Percentiles rank a stretch among this genome's conserved stretches.
phyloP scores from a whole-genome alignment of 2,888 invertebrate species.

The Metallyticus violacea region DNA sequence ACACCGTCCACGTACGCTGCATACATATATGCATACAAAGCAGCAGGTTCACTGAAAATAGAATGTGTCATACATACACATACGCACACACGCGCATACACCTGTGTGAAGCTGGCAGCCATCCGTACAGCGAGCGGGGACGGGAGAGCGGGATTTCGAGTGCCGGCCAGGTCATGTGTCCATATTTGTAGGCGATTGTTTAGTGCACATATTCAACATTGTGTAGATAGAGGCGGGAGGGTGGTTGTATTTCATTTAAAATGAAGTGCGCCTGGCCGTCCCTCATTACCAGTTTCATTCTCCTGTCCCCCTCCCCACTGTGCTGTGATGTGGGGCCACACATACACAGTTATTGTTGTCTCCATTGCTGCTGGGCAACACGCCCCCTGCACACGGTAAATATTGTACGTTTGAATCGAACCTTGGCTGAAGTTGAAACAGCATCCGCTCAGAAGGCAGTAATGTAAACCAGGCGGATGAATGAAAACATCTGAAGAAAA shows the following conservation, averaged over 20 bases:
- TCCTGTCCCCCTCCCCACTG: not conserved
- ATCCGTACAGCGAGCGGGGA: not conserved
- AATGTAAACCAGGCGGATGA: too few species aligned
- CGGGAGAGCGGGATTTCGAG: not conserved
- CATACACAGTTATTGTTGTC: not conserved
- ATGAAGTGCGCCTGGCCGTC: not conserved
- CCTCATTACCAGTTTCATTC: constrained; percentile 14
- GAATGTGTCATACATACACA: not conserved
- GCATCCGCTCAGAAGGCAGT: too few species aligned
- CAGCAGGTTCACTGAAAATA: not conserved
- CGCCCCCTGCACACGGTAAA: not conserved
- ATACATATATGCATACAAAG: not conserved
- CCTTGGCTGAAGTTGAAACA: not conserved
- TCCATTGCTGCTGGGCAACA: not conserved
- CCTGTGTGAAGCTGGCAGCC: constrained; percentile 5
- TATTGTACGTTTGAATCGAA: not conserved
- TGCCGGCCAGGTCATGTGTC: constrained; percentile 1
- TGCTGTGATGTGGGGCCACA: not conserved
- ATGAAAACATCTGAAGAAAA: not conserved
- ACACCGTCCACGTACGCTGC: not conserved
- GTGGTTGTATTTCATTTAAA: constrained; percentile 12
- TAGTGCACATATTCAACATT: constrained; percentile 10
- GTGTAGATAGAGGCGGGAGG: not conserved
- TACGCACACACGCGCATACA: not conserved
- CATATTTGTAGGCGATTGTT: constrained; percentile 13